These are phyloP conservation scores for Sebastes melanostomus DNA, from an alignment of 2,797 vertebrate genomes.

Conservation along the genomic window DNA sequence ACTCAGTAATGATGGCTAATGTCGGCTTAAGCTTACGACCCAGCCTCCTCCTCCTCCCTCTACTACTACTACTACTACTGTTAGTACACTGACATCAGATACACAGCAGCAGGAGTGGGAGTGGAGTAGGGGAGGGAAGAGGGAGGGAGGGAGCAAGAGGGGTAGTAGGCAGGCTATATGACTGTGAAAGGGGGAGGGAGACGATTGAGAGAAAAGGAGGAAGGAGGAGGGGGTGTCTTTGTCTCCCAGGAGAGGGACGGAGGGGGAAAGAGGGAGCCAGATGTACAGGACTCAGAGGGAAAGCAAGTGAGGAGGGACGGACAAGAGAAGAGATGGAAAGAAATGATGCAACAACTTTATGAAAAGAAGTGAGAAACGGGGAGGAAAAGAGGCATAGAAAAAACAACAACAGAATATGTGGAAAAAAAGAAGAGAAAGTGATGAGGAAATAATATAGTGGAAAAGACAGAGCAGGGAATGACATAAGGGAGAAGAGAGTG, in stretches of 20 bases:
- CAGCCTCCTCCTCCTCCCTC: conserved; percentile 51
- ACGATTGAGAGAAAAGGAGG: conserved; percentile 13
- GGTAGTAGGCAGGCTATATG: neutral
- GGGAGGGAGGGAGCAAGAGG: conserved; percentile 1
- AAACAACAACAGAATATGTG: neutral
- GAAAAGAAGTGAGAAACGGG: neutral
- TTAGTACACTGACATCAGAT: conserved; percentile 42
- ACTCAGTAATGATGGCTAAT: conserved; percentile 60
- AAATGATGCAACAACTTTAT: conserved; percentile 35
- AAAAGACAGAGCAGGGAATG: neutral
- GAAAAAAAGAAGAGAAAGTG: neutral
- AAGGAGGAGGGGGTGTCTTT: conserved; percentile 55
- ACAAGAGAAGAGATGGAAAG: conserved; percentile 1
- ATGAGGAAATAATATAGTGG: neutral
- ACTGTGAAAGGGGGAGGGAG: neutral
- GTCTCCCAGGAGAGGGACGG: conserved; percentile 59
- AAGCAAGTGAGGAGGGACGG: conserved; percentile 15
- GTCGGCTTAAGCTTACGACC: conserved; percentile 54
- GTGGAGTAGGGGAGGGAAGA: conserved; percentile 21
- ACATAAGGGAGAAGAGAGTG: neutral
- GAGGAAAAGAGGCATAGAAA: neutral
- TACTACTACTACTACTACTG: conserved; percentile 48
- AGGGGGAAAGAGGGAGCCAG: conserved; percentile 45
- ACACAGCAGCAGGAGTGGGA: conserved; percentile 51
- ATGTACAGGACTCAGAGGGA: conserved; percentile 49